Evolutionary conservation across 2,113 vertebrate species (phyloP).

Genomic region (Calypte anna): DNA sequence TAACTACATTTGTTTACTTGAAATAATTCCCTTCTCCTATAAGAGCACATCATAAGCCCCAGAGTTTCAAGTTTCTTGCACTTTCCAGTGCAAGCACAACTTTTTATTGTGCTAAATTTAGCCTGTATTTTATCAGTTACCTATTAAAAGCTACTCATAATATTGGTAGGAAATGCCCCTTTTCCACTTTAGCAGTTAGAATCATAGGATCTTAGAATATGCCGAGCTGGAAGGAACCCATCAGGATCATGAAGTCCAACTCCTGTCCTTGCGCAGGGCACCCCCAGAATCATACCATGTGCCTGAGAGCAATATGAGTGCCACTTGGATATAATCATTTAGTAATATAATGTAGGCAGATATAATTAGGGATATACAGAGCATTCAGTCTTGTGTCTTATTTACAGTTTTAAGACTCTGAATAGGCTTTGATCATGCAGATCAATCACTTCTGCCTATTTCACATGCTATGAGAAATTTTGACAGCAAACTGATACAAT

Average conservation of each 20-base stretch:
- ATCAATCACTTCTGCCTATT: neutral
- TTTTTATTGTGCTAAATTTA: neutral
- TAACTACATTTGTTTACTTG: constrained; percentile 18
- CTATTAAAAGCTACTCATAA: neutral
- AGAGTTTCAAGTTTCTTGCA: neutral
- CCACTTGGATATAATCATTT: neutral
- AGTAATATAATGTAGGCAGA: neutral
- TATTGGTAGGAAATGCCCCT: neutral
- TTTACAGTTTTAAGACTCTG: neutral
- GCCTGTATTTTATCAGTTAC: neutral
- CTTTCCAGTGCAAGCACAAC: neutral
- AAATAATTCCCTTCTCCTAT: constrained; percentile 48
- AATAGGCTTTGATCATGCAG: neutral
- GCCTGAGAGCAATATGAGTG: no score
- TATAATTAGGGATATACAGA: neutral
- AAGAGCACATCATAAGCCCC: neutral
- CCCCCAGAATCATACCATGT: no score
- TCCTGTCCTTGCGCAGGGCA: no score
- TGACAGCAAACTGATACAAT: neutral
- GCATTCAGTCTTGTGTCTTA: neutral
- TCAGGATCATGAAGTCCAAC: no score
- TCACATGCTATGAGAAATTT: neutral
- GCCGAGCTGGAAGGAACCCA: no score
- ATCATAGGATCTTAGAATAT: neutral
- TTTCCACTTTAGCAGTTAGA: neutral